Evolutionary conservation across 2,113 vertebrate genomes (phyloP).

Genomic region (Grus americana): DNA sequence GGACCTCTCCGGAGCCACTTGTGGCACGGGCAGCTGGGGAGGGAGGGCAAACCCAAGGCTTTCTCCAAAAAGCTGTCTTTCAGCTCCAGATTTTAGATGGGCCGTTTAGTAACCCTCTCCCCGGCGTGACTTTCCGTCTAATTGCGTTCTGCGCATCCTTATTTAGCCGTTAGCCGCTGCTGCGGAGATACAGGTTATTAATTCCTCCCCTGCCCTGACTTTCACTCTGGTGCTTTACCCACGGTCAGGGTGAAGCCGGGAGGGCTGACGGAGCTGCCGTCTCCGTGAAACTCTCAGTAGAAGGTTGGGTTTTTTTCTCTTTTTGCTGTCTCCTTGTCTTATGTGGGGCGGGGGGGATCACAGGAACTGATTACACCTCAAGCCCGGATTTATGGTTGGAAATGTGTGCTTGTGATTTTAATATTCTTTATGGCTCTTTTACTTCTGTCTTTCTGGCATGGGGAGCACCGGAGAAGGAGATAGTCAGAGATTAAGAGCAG

Average conservation of each 20-base stretch:
- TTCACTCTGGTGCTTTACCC: not conserved
- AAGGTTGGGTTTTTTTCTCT: not conserved
- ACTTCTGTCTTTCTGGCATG: not conserved
- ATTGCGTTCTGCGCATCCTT: not conserved
- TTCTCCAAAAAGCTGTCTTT: not conserved
- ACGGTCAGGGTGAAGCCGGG: not conserved
- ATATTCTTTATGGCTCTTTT: not conserved
- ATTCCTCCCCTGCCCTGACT: slow-evolving; percentile 21
- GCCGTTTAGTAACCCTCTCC: not conserved
- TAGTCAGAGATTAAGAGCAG: not conserved
- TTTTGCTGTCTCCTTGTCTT: not conserved
- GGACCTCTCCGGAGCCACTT: accelerated
- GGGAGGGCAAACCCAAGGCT: not conserved
- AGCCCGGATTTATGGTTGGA: not conserved
- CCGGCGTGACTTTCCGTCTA: not conserved
- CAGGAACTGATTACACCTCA: not conserved
- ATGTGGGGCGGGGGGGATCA: not conserved
- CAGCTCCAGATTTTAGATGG: not conserved
- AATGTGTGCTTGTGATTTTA: not conserved
- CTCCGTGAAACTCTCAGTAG: not conserved
- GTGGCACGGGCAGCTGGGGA: not conserved
- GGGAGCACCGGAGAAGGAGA: not conserved
- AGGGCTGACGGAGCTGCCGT: not conserved
- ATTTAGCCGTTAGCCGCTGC: not conserved
- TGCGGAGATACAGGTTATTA: slow-evolving; percentile 29